Percentiles rank a stretch among this genome's conserved stretches.
Conservation (phyloP, 2,888 invertebrate species). For the Microlaimidae sp. region DNA sequence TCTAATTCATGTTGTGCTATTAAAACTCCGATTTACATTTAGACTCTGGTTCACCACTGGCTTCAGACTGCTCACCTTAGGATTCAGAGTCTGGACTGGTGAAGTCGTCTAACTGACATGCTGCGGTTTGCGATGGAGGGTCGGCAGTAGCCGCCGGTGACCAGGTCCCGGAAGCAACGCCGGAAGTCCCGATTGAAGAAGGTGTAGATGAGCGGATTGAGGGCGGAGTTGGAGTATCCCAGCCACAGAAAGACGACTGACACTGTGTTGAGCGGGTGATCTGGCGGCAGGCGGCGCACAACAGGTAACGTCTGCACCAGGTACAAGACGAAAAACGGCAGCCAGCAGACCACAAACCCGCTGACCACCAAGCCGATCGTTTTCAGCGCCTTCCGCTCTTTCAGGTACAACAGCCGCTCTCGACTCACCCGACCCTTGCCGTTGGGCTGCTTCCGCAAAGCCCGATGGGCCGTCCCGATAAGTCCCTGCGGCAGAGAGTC, state of each 20-base stretch:
- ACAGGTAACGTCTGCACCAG: slow-evolving; percentile 27
- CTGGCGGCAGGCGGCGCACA: no score
- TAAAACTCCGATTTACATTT: no score
- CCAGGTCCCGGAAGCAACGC: slow-evolving; percentile 34
- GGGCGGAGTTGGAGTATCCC: slow-evolving; percentile 14
- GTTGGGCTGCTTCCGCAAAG: no score
- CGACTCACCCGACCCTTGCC: not conserved
- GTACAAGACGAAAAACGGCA: slow-evolving; percentile 37
- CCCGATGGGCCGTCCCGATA: no score
- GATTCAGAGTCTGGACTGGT: no score
- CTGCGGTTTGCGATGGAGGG: slow-evolving; percentile 22
- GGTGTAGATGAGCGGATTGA: slow-evolving; percentile 34
- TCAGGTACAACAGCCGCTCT: slow-evolving; percentile 14
- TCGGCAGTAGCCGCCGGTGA: slow-evolving; percentile 29
- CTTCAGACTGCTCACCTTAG: no score
- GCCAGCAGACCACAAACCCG: slow-evolving; percentile 38
- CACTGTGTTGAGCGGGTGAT: not conserved
- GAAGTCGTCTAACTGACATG: not conserved
- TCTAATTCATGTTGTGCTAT: no score
- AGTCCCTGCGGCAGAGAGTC: no score
- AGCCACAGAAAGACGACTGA: slow-evolving; percentile 14
- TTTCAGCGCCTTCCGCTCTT: slow-evolving; percentile 33
- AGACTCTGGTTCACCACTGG: no score
- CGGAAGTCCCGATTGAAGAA: slow-evolving; percentile 35
- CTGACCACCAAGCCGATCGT: slow-evolving; percentile 26